Evolutionary conservation across 2,797 vertebrate genomes (phyloP).

Genomic region (Tauraco hartlaubi): DNA sequence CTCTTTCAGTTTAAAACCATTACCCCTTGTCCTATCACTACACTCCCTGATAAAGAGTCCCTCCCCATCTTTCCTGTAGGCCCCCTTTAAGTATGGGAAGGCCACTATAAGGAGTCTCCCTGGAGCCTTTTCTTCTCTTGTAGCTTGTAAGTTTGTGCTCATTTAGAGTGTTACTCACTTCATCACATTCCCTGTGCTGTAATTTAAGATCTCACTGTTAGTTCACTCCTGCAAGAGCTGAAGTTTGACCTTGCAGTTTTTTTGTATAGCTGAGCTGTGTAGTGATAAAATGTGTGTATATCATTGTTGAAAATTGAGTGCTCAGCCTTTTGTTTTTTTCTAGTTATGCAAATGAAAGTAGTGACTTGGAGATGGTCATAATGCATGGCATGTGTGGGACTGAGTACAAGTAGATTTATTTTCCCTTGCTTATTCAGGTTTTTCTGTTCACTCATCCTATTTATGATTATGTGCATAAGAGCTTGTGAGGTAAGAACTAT

Average conservation of each 20-base stretch:
- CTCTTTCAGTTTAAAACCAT: not conserved
- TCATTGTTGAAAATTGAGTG: not conserved
- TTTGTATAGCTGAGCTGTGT: not conserved
- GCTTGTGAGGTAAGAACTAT: not conserved
- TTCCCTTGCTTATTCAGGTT: not conserved
- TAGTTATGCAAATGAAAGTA: not conserved
- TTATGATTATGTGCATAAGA: not conserved
- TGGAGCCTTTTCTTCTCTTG: not conserved
- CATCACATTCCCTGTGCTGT: not conserved
- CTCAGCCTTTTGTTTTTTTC: not conserved
- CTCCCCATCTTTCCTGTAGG: not conserved
- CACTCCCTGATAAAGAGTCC: not conserved
- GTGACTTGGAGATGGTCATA: not conserved
- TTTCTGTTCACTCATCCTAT: not conserved
- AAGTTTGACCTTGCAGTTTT: not conserved
- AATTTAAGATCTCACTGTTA: not conserved
- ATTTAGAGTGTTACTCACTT: not conserved
- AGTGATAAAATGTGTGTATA: not conserved
- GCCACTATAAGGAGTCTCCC: not conserved
- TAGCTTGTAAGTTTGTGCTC: not conserved
- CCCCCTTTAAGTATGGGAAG: no score
- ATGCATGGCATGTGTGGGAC: not conserved
- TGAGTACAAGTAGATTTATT: not conserved
- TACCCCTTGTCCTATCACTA: not conserved
- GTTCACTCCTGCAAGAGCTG: not conserved